A percentile compares a stretch with the other conserved stretches of the same genome.
phyloP scores from a whole-genome alignment of 1,140 invertebrate genomes.

The Bombus impatiens region DNA sequence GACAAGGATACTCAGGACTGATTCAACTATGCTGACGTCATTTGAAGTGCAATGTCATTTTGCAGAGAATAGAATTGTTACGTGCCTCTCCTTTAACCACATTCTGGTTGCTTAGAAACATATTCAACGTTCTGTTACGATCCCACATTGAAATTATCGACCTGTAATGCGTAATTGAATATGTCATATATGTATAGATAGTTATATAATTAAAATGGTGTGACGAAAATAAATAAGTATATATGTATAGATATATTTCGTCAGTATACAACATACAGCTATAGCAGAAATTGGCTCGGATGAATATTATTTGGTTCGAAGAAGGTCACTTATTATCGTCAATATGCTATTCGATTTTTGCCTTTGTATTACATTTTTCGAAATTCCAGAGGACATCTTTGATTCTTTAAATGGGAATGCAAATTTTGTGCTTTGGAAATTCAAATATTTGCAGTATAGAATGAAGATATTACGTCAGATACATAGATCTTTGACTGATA shows the following conservation, averaged over 20 bases:
- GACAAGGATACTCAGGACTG: slow-evolving; percentile 2
- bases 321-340: too few species aligned
- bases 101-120: slow-evolving; percentile 7
- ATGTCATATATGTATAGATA: too few species aligned
- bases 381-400: not conserved
- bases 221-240: too few species aligned
- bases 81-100: slow-evolving; percentile 36
- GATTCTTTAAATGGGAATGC: not conserved
- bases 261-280: too few species aligned
- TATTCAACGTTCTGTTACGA: slow-evolving; percentile 19
- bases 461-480: not conserved
- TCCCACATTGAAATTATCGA: not conserved
- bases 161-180: too few species aligned
- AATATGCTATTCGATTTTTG: not conserved
- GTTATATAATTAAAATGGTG: too few species aligned
- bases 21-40: slow-evolving; percentile 29
- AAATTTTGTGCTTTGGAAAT: too few species aligned
- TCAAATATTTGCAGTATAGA: not conserved
- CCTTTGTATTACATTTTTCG: too few species aligned
- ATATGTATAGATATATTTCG: too few species aligned
- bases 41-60: slow-evolving; percentile 30
- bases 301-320: too few species aligned
- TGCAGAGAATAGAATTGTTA: slow-evolving; percentile 46
- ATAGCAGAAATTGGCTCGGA: too few species aligned
- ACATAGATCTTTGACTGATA: not conserved